Evolutionary conservation across 2,888 invertebrate genomes (phyloP), one percentile per base, ranked within the genome.

Genomic region (Agrochola litura): DNA sequence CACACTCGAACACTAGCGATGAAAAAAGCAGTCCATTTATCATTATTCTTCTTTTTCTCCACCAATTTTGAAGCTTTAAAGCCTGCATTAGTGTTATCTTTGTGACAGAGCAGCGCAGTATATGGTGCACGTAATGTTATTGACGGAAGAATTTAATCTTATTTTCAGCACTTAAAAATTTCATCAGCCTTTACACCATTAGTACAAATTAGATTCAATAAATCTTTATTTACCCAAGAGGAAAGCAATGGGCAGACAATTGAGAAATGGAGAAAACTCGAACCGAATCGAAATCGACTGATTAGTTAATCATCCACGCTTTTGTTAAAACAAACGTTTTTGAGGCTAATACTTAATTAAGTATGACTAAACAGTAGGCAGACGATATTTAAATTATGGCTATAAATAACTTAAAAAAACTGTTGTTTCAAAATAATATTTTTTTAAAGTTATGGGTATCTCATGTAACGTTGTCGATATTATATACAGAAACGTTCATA

Each of bases 241-340:
- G 43, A 71, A 85, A 81, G 69, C 37, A 80, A 60, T 69, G 25
- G 65, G 71, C 14, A 46, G 6, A 73, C 60, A 43, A 22, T 41
- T 52, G n/a, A 52, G 22, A n/a, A 73, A 64, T 49, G 66, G 30
- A 46, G 52, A 49, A 65, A 52, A 70, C 71, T 64, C 37, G 56
- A 2, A 12, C 25, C 54, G 74, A 77, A 86, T 86, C 1, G 41
- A 64, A 83, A 83, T 80, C 12, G 19, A 46, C 46, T 52, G 25
- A 75, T 85, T 83, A 71, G 10, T 46, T 75, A 70, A 75, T 85
- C 30, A 68, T 58, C 63, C 12, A 66, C 49, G 56, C 6, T 67
- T 64, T 8, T 37, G 16, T 41, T 56, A 60, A 67, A 79, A 49
- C 46, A 54, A 69, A 75, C 41, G 54, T 63, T 64, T 71, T 74